Conservation (phyloP, 2,113 vertebrate genomes). For the Poeciliopsis occidentalis region DNA sequence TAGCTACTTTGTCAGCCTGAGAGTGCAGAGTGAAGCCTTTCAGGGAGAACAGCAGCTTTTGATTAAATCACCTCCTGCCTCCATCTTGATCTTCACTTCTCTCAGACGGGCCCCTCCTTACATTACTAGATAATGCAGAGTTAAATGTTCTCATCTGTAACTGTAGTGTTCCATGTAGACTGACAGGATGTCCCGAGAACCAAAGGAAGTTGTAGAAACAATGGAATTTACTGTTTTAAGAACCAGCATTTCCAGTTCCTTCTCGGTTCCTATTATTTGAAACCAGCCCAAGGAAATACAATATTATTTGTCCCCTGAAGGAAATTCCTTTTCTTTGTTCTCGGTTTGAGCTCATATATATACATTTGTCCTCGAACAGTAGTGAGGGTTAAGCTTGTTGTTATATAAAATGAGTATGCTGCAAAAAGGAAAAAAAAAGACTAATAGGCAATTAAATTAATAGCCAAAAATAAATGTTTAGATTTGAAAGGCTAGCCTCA, state of each 20-base stretch:
- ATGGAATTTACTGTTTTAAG: constrained; percentile 74
- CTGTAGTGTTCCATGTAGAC: constrained; percentile 66
- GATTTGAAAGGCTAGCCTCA: not conserved
- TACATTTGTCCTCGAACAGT: not conserved
- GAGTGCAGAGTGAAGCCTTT: constrained; percentile 37
- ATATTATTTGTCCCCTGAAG: constrained; percentile 61
- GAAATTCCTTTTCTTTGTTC: constrained; percentile 60
- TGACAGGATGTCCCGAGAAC: constrained; percentile 72
- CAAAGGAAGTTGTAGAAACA: constrained; percentile 74
- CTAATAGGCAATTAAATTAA: not conserved
- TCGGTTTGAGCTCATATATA: constrained; percentile 22
- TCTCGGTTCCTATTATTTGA: constrained; percentile 64
- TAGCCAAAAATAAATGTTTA: not conserved
- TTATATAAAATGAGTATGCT: not conserved
- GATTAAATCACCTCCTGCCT: constrained; percentile 53
- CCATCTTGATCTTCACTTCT: constrained; percentile 43
- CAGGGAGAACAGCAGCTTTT: constrained; percentile 32
- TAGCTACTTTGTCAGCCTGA: constrained; percentile 34
- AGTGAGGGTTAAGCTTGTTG: not conserved
- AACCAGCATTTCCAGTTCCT: constrained; percentile 75
- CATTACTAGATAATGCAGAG: constrained; percentile 54
- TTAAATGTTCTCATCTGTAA: constrained; percentile 69
- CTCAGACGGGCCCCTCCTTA: constrained; percentile 33
- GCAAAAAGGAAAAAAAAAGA: not conserved
- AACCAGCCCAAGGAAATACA: constrained; percentile 67